Evolutionary conservation across 2,797 vertebrate species (phyloP), one percentile per base, ranked within the genome.

Genomic region (Bradypodion pumilum): DNA sequence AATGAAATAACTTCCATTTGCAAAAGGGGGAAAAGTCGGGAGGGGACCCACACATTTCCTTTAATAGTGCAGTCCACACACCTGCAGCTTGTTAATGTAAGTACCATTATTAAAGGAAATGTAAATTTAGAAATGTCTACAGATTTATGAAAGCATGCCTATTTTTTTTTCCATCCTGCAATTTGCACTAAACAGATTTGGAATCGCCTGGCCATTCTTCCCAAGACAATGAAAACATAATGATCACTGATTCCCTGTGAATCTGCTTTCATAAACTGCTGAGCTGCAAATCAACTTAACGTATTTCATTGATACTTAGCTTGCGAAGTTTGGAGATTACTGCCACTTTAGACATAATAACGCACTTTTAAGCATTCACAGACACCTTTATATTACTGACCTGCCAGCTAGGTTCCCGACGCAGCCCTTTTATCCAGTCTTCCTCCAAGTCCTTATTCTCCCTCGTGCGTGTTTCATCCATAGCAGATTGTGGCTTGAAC

Each of bases 401-500:
- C 97, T 95, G 96, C 97, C 95, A 96, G 93, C 94, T 95, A 88
- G 81, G 88, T 93, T 95, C 94, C 90, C 91, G 78, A 49, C 90
- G 95, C 94, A 97, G 96, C 95, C 96, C 94, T 95, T 96, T 96
- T 94, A 96, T 96, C 97, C 95, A 95, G 95, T 96, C 95, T 93
- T 96, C 96, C 94, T 96, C 95, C 85, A 95, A 95, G 89, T 95
- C 92, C 87, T 96, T 96, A 93, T 95, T 94, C 94, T 96, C 95
- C 93, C 94, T 93, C 91, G 95, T 92, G 95, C 96, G 96, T 96
- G 96, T 95, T 96, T 98, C 97, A 95, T 98, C 96, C 95, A 94
- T 97, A 94, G 95, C 94, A 93, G 93, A 90, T n/a, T 89, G 87
- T 89, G 93, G 94, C 91, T 92, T 85, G 88, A 87, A 89, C 92